phyloP scores from a whole-genome alignment of 2,113 vertebrate species.

The Phyllopteryx taeniolatus region DNA sequence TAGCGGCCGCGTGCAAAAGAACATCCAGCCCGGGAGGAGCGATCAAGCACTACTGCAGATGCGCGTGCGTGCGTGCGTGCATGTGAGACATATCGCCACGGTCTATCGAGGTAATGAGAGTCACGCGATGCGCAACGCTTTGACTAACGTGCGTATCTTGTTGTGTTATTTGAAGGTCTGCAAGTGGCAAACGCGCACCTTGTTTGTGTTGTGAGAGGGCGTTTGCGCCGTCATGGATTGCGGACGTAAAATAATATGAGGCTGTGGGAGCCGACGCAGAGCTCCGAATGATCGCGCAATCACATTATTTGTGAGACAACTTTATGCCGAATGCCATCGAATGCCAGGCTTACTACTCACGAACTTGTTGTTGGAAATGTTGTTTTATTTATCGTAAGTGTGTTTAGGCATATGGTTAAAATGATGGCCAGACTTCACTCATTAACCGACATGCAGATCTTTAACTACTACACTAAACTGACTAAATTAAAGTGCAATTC shows the following conservation, averaged over 20 bases:
- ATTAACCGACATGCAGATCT: too few species aligned
- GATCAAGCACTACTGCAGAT: slow-evolving; percentile 63
- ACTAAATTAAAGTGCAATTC: too few species aligned
- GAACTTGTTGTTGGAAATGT: too few species aligned
- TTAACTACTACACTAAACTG: too few species aligned
- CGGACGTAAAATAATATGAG: slow-evolving; percentile 46
- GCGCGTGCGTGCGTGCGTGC: slow-evolving; percentile 1
- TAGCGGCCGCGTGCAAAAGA: slow-evolving; percentile 29
- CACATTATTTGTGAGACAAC: slow-evolving; percentile 3
- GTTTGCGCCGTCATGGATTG: slow-evolving; percentile 51
- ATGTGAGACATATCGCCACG: slow-evolving; percentile 24
- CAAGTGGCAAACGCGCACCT: slow-evolving; percentile 22
- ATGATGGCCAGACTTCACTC: too few species aligned
- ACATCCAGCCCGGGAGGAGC: slow-evolving; percentile 56
- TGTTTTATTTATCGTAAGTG: too few species aligned
- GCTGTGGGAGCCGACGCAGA: slow-evolving; percentile 31
- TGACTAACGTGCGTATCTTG: slow-evolving; percentile 1
- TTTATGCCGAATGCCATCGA: background rate
- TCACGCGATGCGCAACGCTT: slow-evolving; percentile 7
- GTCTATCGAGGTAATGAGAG: slow-evolving; percentile 44
- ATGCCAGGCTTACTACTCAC: background rate
- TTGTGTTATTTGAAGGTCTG: slow-evolving; percentile 27
- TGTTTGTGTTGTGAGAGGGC: slow-evolving; percentile 21
- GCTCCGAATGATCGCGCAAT: slow-evolving; percentile 27
- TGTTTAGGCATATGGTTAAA: too few species aligned